Evolutionary conservation across 2,888 invertebrate species (phyloP).

Genomic region (Cetonia aurata): DNA sequence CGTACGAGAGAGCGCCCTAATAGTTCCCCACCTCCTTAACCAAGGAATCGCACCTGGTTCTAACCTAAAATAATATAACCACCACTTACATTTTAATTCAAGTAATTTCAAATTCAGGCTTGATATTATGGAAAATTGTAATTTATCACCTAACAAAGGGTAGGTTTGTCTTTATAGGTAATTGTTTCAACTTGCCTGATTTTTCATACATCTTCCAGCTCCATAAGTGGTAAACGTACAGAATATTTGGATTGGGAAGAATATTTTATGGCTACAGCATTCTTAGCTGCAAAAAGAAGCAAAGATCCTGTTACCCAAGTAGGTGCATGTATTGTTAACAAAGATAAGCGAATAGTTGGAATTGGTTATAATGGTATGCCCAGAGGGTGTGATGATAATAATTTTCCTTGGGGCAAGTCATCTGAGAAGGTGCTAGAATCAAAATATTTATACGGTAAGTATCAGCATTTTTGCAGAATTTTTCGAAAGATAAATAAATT

Average conservation of each 20-base stretch:
- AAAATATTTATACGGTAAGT: slow-evolving; percentile 88
- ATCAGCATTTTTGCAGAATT: too few relatives aligned
- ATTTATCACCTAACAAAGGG: too few relatives aligned
- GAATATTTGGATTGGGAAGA: slow-evolving; percentile 90
- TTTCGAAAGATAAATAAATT: too few relatives aligned
- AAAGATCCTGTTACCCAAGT: slow-evolving; percentile 96
- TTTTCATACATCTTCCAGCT: neutral
- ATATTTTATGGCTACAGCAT: slow-evolving; percentile 95
- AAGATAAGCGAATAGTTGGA: slow-evolving; percentile 88
- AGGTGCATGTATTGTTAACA: slow-evolving; percentile 94
- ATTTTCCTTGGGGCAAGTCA: slow-evolving; percentile 89
- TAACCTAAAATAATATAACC: slow-evolving; percentile 17
- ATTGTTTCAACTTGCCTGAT: too few relatives aligned
- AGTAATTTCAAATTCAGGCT: too few relatives aligned
- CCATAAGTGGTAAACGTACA: slow-evolving; percentile 67
- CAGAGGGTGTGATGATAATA: slow-evolving; percentile 86
- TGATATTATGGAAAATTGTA: too few relatives aligned
- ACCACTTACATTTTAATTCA: neutral
- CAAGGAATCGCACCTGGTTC: too few relatives aligned
- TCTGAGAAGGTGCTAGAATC: slow-evolving; percentile 73
- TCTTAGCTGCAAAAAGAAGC: slow-evolving; percentile 91
- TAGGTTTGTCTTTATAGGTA: too few relatives aligned
- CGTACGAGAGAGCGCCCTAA: too few relatives aligned
- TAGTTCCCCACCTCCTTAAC: too few relatives aligned
- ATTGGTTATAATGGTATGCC: slow-evolving; percentile 99